Conservation (phyloP, 2,888 invertebrate genomes). For the Drosophila mimetica region DNA sequence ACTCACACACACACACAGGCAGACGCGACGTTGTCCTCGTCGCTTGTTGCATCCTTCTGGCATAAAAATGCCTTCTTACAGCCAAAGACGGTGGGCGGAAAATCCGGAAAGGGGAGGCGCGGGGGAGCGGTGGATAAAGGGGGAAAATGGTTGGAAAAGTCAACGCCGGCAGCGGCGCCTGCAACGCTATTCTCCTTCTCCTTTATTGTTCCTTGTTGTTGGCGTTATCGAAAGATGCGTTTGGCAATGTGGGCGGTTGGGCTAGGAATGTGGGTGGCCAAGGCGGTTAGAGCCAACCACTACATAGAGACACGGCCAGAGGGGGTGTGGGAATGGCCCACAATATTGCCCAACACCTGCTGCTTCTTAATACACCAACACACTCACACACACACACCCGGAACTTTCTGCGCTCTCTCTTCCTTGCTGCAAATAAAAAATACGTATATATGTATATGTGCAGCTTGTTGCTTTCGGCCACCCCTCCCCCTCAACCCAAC, state of each 20-base stretch:
- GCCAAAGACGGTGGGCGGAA: conserved; percentile 39
- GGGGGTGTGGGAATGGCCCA: conserved; percentile 51
- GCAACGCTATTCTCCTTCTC: conserved; percentile 30
- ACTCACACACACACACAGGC: conserved; percentile 2
- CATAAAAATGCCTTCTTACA: conserved; percentile 80
- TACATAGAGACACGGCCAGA: conserved; percentile 29
- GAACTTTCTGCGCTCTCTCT: conserved; percentile 37
- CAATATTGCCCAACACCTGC: conserved; percentile 76
- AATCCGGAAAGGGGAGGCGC: background rate
- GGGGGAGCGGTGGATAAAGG: background rate
- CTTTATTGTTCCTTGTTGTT: conserved; percentile 47
- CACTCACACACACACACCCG: conserved; percentile 31
- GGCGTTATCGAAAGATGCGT: conserved; percentile 79
- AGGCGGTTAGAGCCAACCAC: conserved; percentile 37
- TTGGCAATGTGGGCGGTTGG: conserved; percentile 49
- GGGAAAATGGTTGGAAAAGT: conserved; percentile 19
- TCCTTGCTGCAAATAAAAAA: background rate
- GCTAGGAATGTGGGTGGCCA: conserved; percentile 16
- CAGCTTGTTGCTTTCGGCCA: conserved; percentile 49
- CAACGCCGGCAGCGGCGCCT: conserved; percentile 46
- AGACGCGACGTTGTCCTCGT: conserved; percentile 45
- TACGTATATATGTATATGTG: conserved; percentile 13
- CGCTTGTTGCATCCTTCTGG: conserved; percentile 74
- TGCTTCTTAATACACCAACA: conserved; percentile 57
- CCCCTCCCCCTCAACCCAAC: background rate